Evolutionary conservation across 2,797 vertebrate species (phyloP), one percentile per base, ranked within the genome.

Genomic region (Sitta carolinensis): DNA sequence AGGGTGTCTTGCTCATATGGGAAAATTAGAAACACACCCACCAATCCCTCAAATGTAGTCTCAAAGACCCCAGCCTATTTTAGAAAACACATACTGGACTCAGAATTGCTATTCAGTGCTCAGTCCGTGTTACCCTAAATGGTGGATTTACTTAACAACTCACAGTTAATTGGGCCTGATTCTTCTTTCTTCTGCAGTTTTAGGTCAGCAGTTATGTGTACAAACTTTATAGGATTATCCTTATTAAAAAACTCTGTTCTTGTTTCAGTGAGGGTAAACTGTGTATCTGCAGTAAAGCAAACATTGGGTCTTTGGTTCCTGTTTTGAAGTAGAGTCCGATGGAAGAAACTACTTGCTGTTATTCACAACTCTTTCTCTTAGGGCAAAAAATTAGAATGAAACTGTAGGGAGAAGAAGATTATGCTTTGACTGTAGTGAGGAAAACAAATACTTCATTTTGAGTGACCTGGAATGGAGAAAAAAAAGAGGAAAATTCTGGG

Each of bases 401-500:
- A 72, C 73, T 70, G 59, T 15, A 13, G 7, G 23, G 36, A 69
- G 55, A 73, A 79, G 66, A 92, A 5, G 13, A 38, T 81, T 85
- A 27, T 47, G 13, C n/a, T 63, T 88, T 68, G 40, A 27, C 27
- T 30, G 5, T 19, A 82, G 25, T 48, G 45, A 66, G 5, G 66
- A 84, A 75, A 93, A 77, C 15, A 92, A 88, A 25, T 1, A 6
- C 20, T 88, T 87, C 54, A 36, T 38, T 95, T 87, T 10, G 10
- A 88, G 36, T 59, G 48, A 75, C 47, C 73, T 81, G 73, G 17
- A 75, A 64, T 22, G 20, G 14, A 5, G 1, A 4, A 36, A 21
- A 59, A 13, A 45, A 21, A 51, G 16, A 18, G 3, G 27, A 76
- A 76, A 77, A 74, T 58, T 51, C 48, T 72, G 74, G 11, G 3